A percentile compares a stretch with the other conserved stretches of the same genome.
Conservation (phyloP, 2,113 vertebrate species). For the Cavia porcellus region DNA sequence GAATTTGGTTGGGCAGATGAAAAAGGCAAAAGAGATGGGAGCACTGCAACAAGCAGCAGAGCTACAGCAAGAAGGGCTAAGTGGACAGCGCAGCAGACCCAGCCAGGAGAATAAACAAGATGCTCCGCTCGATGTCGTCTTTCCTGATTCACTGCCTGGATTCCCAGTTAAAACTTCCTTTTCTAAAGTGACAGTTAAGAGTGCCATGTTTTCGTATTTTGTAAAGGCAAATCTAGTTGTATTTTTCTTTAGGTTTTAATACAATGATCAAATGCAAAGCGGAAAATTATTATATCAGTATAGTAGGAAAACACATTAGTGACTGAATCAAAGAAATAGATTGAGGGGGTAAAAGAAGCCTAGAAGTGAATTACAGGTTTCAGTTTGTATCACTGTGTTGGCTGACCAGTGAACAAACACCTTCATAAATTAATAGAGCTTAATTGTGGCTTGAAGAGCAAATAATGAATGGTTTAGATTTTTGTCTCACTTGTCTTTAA, state of each 20-base stretch:
- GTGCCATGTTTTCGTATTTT: background rate
- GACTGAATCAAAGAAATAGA: constrained; percentile 5
- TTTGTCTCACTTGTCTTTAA: constrained; percentile 69
- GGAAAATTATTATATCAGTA: constrained; percentile 34
- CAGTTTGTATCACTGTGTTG: background rate
- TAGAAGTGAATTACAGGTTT: constrained; percentile 52
- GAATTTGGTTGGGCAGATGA: background rate
- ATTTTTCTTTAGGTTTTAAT: constrained; percentile 41
- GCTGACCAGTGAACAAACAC: constrained; percentile 53
- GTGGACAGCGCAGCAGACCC: background rate
- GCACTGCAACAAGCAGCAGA: background rate
- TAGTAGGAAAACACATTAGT: constrained; percentile 25
- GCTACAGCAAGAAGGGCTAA: background rate
- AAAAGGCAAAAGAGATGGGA: background rate
- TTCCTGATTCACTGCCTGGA: background rate
- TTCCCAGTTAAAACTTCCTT: background rate
- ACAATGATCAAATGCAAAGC: constrained; percentile 7
- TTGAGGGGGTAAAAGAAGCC: background rate
- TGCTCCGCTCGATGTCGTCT: background rate
- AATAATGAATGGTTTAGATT: constrained; percentile 56
- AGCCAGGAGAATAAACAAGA: background rate
- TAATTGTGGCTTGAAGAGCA: constrained; percentile 57
- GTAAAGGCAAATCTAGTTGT: background rate
- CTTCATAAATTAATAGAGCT: constrained; percentile 56
- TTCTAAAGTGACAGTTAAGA: background rate